phyloP scores from a whole-genome alignment of 2,888 invertebrate species.

The Oligia latruncula region DNA sequence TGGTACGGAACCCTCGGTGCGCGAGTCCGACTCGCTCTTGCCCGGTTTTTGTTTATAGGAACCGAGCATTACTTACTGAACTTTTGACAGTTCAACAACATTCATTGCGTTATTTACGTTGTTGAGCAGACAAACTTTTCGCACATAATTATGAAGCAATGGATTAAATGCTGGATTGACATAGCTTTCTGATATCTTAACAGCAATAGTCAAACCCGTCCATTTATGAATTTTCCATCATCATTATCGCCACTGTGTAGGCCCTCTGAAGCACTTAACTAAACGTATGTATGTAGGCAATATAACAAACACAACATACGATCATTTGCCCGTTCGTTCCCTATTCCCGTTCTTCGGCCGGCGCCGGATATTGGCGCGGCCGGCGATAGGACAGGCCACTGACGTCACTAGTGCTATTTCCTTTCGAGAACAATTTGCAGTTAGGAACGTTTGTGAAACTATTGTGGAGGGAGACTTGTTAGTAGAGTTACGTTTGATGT shows the following conservation, averaged over 20 bases:
- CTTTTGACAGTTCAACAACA: too few species aligned
- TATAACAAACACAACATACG: slow-evolving; percentile 7
- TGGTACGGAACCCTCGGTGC: too few species aligned
- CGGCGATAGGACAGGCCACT: not conserved
- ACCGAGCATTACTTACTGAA: too few species aligned
- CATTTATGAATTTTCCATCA: not conserved
- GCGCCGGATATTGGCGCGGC: slow-evolving; percentile 52
- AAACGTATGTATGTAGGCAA: too few species aligned
- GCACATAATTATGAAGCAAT: too few species aligned
- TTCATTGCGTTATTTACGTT: too few species aligned
- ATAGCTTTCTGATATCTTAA: too few species aligned
- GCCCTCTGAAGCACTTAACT: not conserved
- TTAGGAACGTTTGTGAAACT: slow-evolving; percentile 2
- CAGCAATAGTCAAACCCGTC: not conserved
- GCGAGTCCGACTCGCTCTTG: too few species aligned
- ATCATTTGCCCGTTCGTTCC: not conserved
- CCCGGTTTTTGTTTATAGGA: too few species aligned
- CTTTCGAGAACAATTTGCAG: slow-evolving; percentile 34
- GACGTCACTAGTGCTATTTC: slow-evolving; percentile 36
- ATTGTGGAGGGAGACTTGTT: not conserved
- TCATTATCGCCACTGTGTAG: not conserved
- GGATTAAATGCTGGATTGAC: not conserved
- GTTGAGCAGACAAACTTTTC: too few species aligned
- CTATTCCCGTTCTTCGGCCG: not conserved
- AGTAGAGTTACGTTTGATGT: not conserved